A percentile compares a stretch with the other conserved stretches of the same genome.
Evolutionary conservation across 2,113 vertebrate genomes (phyloP).

Genomic region (Tetraodon nigroviridis): DNA sequence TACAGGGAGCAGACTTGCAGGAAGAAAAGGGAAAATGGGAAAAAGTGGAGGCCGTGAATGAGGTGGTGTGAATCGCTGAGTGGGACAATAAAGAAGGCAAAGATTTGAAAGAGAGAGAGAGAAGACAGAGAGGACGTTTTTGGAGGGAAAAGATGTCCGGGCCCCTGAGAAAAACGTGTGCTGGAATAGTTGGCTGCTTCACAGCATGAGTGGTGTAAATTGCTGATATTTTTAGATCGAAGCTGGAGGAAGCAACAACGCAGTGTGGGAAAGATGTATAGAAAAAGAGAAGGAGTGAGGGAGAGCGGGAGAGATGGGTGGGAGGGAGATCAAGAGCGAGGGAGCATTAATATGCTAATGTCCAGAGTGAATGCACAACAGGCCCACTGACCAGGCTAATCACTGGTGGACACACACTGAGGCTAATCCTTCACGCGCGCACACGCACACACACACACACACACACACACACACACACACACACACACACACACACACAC

Average conservation of each 20-base stretch:
- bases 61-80: conserved; percentile 27
- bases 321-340: conserved; percentile 68
- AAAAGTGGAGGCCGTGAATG: conserved; percentile 57
- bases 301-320: conserved; percentile 42
- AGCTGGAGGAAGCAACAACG: conserved; percentile 59
- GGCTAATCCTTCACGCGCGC: conserved; percentile 66
- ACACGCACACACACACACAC: conserved; percentile 18
- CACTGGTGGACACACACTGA: conserved; percentile 76
- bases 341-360: conserved; percentile 80
- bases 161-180: conserved; percentile 40
- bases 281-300: conserved; percentile 44
- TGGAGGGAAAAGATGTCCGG: conserved; percentile 54
- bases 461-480: conserved; percentile 65
- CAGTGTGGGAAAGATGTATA: conserved; percentile 56
- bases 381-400: conserved; percentile 78
- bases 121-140: conserved; percentile 27
- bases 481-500: background rate
- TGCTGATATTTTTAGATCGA: conserved; percentile 63
- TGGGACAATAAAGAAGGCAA: conserved; percentile 34
- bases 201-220: conserved; percentile 48
- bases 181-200: conserved; percentile 32
- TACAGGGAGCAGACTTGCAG: conserved; percentile 48
- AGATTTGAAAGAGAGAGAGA: conserved; percentile 27
- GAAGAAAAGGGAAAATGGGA: conserved; percentile 54
- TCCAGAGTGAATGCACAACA: conserved; percentile 74